Conservation (phyloP, 2,113 vertebrate species). For the Progne subis region DNA sequence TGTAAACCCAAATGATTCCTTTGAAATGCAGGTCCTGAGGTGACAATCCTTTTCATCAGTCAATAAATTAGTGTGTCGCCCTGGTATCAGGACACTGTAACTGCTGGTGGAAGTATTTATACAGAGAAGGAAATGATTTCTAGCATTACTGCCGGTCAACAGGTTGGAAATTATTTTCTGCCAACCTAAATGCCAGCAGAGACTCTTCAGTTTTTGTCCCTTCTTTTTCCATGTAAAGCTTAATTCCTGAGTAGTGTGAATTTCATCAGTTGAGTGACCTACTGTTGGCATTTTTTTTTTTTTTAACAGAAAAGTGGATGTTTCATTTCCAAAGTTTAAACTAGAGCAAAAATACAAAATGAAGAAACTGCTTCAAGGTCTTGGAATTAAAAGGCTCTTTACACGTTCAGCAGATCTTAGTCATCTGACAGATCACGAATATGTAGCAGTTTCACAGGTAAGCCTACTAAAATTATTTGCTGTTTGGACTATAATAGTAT, state of each 20-base stretch:
- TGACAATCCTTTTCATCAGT: background rate
- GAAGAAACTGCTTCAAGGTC: slow-evolving; percentile 79
- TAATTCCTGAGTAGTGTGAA: background rate
- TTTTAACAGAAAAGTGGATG: slow-evolving; percentile 81
- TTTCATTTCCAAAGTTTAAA: slow-evolving; percentile 89
- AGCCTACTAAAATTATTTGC: slow-evolving; percentile 8
- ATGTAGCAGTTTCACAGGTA: slow-evolving; percentile 84
- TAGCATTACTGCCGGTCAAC: background rate
- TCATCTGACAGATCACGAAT: slow-evolving; percentile 71
- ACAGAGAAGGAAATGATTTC: background rate
- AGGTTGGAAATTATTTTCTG: background rate
- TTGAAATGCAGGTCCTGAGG: background rate
- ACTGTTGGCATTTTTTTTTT: background rate
- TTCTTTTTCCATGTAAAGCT: background rate
- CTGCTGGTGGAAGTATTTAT: background rate
- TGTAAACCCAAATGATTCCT: background rate
- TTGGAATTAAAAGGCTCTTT: slow-evolving; percentile 84
- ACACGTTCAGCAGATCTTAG: slow-evolving; percentile 79
- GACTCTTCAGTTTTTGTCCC: background rate
- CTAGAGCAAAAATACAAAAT: slow-evolving; percentile 86
- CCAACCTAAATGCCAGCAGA: background rate
- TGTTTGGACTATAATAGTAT: slow-evolving; percentile 57
- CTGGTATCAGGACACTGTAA: background rate
- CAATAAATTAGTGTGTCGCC: background rate
- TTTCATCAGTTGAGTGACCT: background rate